phyloP scores from a whole-genome alignment of 1,140 invertebrate genomes.

The Helicorthomorpha holstii region DNA sequence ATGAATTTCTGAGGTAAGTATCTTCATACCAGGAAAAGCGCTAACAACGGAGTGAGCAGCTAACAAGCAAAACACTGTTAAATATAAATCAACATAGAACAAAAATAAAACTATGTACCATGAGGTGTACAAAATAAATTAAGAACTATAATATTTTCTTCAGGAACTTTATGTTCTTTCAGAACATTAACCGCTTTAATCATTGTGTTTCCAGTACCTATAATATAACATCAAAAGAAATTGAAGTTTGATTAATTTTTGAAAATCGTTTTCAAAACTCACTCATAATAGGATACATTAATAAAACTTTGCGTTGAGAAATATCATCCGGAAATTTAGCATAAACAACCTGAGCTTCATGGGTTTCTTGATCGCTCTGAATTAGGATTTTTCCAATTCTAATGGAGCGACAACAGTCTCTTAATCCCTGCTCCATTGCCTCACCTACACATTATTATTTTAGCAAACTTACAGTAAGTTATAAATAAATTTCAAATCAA shows the following conservation, averaged over 20 bases:
- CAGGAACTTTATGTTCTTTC: conserved; percentile 78
- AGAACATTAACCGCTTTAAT: conserved; percentile 82
- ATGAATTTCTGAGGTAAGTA: conserved; percentile 88
- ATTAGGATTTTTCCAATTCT: conserved; percentile 94
- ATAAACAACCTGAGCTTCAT: conserved; percentile 92
- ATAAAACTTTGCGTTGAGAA: conserved; percentile 62
- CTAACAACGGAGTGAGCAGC: conserved; percentile 71
- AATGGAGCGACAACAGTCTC: conserved; percentile 95
- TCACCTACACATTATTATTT: conserved; percentile 39
- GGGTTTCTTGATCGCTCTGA: conserved; percentile 89
- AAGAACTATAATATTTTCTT: conserved; percentile 85
- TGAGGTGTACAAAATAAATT: conserved; percentile 90
- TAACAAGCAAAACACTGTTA: conserved; percentile 17
- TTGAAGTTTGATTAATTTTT: neutral
- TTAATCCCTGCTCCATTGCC: conserved; percentile 90
- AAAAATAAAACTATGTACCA: conserved; percentile 19
- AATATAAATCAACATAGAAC: neutral
- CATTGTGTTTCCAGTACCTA: conserved; percentile 81
- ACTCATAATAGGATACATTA: conserved; percentile 98
- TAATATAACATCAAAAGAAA: conserved; percentile 8
- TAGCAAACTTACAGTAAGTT: neutral
- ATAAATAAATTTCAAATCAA: conserved; percentile 4
- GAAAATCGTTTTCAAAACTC: conserved; percentile 10
- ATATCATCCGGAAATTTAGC: conserved; percentile 96
- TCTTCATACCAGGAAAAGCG: conserved; percentile 74